Evolutionary conservation across 2,797 vertebrate genomes (phyloP), one percentile per base, ranked within the genome.

Genomic region (Sebastes variabilis): DNA sequence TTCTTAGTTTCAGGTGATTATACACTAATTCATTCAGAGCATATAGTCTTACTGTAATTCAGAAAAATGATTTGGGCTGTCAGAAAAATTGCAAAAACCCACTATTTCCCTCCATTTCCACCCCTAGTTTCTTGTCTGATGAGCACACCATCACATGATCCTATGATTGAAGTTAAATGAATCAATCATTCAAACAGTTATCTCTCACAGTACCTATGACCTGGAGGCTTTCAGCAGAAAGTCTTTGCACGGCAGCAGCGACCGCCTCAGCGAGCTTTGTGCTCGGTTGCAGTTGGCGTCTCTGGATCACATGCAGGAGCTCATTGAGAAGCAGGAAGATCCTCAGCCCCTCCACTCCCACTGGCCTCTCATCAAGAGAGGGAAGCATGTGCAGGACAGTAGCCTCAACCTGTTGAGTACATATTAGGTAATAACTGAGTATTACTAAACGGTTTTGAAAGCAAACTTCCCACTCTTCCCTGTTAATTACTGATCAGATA

Each of bases 261-360:
- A 95, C 18, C 4, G 55, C 60, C 1, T 5, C 1, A 1, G 93
- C 59, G 0, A 87, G 88, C 30, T 24, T 52, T 8, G n/a, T 83
- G 27, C 36, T 90, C 5, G 0, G 80, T 56, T 55, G 74, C 1
- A 0, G 2, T 14, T 54, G 36, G 24, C 1, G 2, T 72, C 75
- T 76, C 2, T 82, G 0, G 5, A 84, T 75, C 24, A 49, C 52
- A 3, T 76, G 67, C 30, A 96, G 87, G 30, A 96, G 87, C 71
- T 95, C 88, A 36, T 78, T 94, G 72, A 96, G 82, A 75, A 96
- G 84, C 87, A 96, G 85, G 87, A 93, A 96, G 82, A 95, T 58
- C 85, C 96, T 94, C 80, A 96, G 64, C 16, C 88, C 93, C 86
- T 96, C 96, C n/a, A 93, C 86, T 4, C 93, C 93, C 62, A 81